A percentile compares a stretch with the other conserved stretches of the same genome.
phyloP scores from a whole-genome alignment of 1,140 invertebrate species.

The Neodiprion virginianus region DNA sequence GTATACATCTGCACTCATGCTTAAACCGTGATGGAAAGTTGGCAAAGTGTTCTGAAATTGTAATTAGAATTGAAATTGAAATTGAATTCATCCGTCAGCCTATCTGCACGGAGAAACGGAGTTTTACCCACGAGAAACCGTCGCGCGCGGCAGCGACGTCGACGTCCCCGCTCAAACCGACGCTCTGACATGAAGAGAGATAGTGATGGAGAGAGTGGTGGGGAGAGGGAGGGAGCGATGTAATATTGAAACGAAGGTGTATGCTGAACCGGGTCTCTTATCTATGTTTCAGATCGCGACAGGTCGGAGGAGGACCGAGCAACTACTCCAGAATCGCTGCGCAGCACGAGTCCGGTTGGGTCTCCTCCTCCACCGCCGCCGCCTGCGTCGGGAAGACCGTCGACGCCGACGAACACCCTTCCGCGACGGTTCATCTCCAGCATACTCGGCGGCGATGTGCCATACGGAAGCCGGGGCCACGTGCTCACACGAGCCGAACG shows the following conservation, averaged over 20 bases:
- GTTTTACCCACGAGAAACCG: too few relatives aligned
- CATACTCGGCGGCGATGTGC: conserved; percentile 76
- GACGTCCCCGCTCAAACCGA: too few relatives aligned
- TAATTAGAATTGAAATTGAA: neutral
- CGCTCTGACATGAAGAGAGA: too few relatives aligned
- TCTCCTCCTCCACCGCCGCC: conserved; percentile 43
- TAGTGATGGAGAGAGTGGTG: too few relatives aligned
- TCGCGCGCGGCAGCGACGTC: too few relatives aligned
- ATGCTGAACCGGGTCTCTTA: neutral
- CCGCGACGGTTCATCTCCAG: conserved; percentile 78
- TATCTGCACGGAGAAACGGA: neutral
- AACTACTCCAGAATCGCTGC: conserved; percentile 53
- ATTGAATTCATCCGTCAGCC: neutral
- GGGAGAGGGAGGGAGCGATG: too few relatives aligned
- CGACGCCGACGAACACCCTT: conserved; percentile 40
- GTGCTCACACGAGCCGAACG: conserved; percentile 79
- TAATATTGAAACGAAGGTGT: neutral
- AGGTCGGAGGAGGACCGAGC: conserved; percentile 57
- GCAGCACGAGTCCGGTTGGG: conserved; percentile 46
- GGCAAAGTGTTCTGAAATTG: neutral
- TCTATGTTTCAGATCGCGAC: conserved; percentile 49
- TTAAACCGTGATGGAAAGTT: neutral
- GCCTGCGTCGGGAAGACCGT: conserved; percentile 17
- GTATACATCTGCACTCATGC: neutral
- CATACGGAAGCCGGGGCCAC: conserved; percentile 75